Conservation (phyloP, 2,797 vertebrate species). For the Lutjanus argentimaculatus region DNA sequence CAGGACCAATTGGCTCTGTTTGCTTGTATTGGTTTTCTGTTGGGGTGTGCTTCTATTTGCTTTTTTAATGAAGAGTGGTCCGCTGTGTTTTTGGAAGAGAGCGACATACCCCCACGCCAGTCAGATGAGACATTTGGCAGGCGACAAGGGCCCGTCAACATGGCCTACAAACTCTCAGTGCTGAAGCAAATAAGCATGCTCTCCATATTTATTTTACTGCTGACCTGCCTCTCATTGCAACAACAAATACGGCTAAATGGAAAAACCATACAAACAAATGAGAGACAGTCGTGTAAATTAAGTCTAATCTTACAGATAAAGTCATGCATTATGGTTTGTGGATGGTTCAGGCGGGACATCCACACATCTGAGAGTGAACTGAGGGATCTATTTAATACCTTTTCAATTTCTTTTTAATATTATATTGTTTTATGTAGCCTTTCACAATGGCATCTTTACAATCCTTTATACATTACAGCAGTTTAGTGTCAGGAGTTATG, state of each 20-base stretch:
- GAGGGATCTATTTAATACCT: background rate
- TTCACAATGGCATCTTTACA: constrained; percentile 1
- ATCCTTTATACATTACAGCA: background rate
- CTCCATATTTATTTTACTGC: constrained; percentile 61
- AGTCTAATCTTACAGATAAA: background rate
- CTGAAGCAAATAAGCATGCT: constrained; percentile 59
- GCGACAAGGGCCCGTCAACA: constrained; percentile 62
- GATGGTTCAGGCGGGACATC: background rate
- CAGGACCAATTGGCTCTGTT: constrained; percentile 67
- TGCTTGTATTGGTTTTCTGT: constrained; percentile 59
- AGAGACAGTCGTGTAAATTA: constrained; percentile 2
- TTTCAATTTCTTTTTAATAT: background rate
- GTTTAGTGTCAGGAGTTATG: constrained; percentile 8
- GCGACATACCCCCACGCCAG: constrained; percentile 59
- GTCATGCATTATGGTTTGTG: constrained; percentile 2
- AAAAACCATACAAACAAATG: constrained; percentile 15
- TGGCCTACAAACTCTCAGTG: constrained; percentile 58
- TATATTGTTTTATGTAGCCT: background rate
- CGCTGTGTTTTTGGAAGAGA: constrained; percentile 62
- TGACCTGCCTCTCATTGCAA: constrained; percentile 60
- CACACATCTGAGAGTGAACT: background rate
- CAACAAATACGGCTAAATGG: constrained; percentile 42
- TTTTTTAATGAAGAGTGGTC: constrained; percentile 72
- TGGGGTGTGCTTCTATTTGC: constrained; percentile 58
- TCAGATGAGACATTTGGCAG: constrained; percentile 77